phyloP scores from a whole-genome alignment of 35 echinoderm and acorn worm species.

The Ophiothrix spiculata region DNA sequence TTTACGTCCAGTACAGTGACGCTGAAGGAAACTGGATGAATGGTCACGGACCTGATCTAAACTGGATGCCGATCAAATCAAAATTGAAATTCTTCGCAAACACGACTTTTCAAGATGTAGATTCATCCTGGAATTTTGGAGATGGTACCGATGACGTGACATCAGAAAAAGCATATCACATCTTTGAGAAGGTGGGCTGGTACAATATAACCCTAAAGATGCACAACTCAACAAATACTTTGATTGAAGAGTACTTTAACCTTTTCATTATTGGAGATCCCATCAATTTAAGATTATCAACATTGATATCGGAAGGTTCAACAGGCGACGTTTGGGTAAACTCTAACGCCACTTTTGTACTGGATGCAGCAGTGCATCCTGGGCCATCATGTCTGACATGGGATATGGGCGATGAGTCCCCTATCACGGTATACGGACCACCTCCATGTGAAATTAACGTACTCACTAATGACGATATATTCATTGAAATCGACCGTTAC shows the following conservation, averaged over 20 bases:
- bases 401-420: slow-evolving; percentile 16
- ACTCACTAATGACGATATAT: not conserved
- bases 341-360: not conserved
- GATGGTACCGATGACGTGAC: not conserved
- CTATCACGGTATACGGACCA: not conserved
- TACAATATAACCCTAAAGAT: slow-evolving; percentile 22
- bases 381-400: slow-evolving; percentile 9
- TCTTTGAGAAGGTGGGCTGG: not conserved
- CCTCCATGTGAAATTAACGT: not conserved
- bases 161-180: not conserved
- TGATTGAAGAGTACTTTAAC: not conserved
- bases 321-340: not conserved
- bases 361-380: not conserved
- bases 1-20: not conserved
- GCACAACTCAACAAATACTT: not conserved
- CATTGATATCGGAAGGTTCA: not conserved
- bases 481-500: not conserved
- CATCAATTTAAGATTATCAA: not conserved
- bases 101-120: not conserved
- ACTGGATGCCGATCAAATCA: slow-evolving; percentile 11
- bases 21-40: not conserved
- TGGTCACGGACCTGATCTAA: slow-evolving; percentile 25
- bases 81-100: slow-evolving; percentile 1
- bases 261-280: not conserved
- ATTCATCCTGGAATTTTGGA: slow-evolving; percentile 1